Evolutionary conservation across 1,140 invertebrate species (phyloP).

Genomic region (Papilio helenus): DNA sequence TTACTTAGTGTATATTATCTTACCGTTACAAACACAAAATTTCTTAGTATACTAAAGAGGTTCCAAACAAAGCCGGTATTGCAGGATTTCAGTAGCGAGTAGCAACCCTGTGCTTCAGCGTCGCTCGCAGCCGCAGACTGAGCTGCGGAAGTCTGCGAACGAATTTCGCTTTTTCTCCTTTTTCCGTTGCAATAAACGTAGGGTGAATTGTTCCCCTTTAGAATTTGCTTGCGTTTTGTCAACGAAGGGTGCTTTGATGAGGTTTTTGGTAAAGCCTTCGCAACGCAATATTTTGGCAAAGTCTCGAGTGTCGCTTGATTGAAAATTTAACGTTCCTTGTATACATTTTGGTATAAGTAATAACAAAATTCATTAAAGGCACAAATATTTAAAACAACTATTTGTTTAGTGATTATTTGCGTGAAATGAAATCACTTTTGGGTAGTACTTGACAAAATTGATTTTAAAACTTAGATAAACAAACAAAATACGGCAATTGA

Average conservation of each 20-base stretch:
- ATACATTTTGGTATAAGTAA: not conserved
- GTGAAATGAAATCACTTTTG: too few relatives aligned
- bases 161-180: slow-evolving; percentile 36
- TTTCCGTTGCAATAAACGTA: slow-evolving; percentile 34
- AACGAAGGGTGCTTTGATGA: slow-evolving; percentile 35
- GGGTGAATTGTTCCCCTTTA: slow-evolving; percentile 30
- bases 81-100: too few relatives aligned
- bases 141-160: slow-evolving; percentile 33
- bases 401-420: too few relatives aligned
- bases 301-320: slow-evolving; percentile 23
- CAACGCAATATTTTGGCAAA: slow-evolving; percentile 25
- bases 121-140: slow-evolving; percentile 11
- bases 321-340: not conserved
- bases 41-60: too few relatives aligned
- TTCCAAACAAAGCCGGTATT: too few relatives aligned
- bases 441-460: too few relatives aligned
- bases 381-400: too few relatives aligned
- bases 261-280: slow-evolving; percentile 30
- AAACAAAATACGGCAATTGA: too few relatives aligned
- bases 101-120: not conserved
- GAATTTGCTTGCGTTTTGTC: slow-evolving; percentile 37
- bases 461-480: too few relatives aligned
- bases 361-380: not conserved
- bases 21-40: too few relatives aligned
- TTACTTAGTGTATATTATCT: too few relatives aligned